Conservation (phyloP, 2,797 vertebrate species). For the Babyrousa celebensis region DNA sequence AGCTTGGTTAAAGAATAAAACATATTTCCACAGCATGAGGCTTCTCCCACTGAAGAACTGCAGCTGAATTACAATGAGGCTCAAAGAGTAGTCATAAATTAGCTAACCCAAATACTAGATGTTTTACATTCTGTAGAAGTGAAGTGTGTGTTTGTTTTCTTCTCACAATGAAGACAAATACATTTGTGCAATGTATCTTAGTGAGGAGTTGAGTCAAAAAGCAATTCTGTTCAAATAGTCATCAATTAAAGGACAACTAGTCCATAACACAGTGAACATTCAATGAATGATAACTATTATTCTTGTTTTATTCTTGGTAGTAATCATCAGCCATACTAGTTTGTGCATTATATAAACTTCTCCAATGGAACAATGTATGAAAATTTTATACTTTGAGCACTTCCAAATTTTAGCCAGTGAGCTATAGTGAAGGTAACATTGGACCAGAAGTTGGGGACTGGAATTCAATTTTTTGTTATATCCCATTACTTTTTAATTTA, state of each 20-base stretch:
- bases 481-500: background rate
- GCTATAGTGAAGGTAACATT: background rate
- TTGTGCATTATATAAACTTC: background rate
- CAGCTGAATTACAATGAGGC: slow-evolving; percentile 78
- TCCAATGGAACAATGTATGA: background rate
- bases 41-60: slow-evolving; percentile 54
- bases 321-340: background rate
- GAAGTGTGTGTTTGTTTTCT: background rate
- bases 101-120: slow-evolving; percentile 43
- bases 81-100: slow-evolving; percentile 69
- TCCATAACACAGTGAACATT: background rate
- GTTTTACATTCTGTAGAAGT: slow-evolving; percentile 53
- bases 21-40: slow-evolving; percentile 48
- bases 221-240: slow-evolving; percentile 20
- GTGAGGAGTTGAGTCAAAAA: slow-evolving; percentile 1
- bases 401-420: slow-evolving; percentile 26
- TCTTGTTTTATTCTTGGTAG: slow-evolving; percentile 15
- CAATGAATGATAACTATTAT: background rate
- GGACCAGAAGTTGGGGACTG: background rate
- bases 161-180: slow-evolving; percentile 54
- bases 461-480: background rate
- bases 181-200: background rate
- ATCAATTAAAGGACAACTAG: background rate
- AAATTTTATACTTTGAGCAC: slow-evolving; percentile 18
- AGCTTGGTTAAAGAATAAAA: slow-evolving; percentile 61